phyloP scores from a whole-genome alignment of 2,113 vertebrate species.

The Sylvietta virens region DNA sequence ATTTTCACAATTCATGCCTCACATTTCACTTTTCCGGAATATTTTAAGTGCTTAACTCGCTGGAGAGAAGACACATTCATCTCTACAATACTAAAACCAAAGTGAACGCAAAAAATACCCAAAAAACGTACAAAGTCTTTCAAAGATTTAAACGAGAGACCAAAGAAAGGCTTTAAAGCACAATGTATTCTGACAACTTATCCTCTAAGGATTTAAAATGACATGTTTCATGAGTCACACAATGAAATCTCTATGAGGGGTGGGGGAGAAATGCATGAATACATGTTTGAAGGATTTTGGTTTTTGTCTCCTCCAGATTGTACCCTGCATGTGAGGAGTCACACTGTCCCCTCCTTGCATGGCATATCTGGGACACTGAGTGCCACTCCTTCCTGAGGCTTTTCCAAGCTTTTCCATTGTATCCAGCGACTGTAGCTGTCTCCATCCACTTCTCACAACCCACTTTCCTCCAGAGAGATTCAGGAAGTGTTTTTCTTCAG shows the following conservation, averaged over 20 bases:
- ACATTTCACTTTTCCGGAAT: neutral
- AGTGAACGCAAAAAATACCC: neutral
- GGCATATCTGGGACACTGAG: neutral
- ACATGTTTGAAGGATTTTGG: neutral
- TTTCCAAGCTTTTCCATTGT: neutral
- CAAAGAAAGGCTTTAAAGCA: slow-evolving; percentile 39
- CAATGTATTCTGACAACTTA: neutral
- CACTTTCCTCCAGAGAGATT: neutral
- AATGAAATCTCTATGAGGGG: neutral
- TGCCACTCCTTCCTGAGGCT: neutral
- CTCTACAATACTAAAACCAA: neutral
- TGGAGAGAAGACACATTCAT: neutral
- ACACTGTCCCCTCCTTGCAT: neutral
- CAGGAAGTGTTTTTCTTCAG: neutral
- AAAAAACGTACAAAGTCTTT: neutral
- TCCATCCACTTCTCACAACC: neutral
- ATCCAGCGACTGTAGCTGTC: neutral
- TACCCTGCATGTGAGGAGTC: neutral
- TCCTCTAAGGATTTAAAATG: neutral
- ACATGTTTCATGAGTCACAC: slow-evolving; percentile 9
- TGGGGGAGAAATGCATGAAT: neutral
- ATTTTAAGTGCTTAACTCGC: neutral
- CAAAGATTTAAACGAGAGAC: slow-evolving; percentile 31
- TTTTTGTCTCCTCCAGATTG: neutral
- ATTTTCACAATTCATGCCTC: neutral